Conservation (phyloP, 2,113 vertebrate genomes). For the Oreochromis tanganicae region DNA sequence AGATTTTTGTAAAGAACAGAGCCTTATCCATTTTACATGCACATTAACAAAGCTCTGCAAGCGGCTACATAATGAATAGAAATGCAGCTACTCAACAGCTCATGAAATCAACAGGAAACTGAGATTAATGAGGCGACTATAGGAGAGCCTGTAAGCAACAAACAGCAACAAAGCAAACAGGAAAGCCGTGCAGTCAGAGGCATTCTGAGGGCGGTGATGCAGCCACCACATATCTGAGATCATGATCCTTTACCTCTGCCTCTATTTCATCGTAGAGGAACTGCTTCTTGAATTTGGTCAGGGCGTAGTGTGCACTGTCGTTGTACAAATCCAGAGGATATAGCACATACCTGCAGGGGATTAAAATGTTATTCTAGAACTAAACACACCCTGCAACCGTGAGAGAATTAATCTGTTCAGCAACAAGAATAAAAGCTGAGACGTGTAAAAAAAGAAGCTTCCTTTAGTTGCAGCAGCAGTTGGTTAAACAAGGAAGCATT, state of each 20-base stretch:
- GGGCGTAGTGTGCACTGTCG: conserved; percentile 94
- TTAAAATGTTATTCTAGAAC: background rate
- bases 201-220: fast-evolving
- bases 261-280: conserved; percentile 98
- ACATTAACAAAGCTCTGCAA: background rate
- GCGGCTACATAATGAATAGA: background rate
- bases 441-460: background rate
- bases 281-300: conserved; percentile 99
- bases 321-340: conserved; percentile 98
- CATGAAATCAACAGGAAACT: background rate
- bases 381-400: background rate
- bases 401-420: background rate
- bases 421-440: background rate
- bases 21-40: background rate
- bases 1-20: background rate
- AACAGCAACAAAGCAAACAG: background rate
- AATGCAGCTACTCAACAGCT: background rate
- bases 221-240: background rate
- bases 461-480: background rate
- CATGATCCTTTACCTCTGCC: conserved; percentile 79
- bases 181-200: background rate
- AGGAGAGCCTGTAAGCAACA: background rate
- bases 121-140: background rate
- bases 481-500: background rate
- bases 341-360: conserved; percentile 83